These are phyloP conservation scores for Tamias sibiricus DNA, from an alignment of 2,113 vertebrate genomes.

Conservation along the genomic window DNA sequence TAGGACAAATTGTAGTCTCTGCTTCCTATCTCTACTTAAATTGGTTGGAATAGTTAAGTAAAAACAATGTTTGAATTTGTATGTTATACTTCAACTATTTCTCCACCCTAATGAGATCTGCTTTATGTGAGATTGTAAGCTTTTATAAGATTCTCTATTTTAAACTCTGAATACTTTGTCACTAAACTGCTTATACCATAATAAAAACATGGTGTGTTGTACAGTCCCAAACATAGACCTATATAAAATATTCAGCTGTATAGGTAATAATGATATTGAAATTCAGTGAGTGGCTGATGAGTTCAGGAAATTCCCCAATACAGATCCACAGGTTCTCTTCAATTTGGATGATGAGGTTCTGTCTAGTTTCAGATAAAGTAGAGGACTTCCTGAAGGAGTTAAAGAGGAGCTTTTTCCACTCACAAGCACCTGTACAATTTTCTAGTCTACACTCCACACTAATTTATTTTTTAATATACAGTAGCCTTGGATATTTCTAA, in stretches of 20 bases:
- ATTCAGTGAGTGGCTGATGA: neutral
- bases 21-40: neutral
- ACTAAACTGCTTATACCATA: neutral
- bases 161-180: neutral
- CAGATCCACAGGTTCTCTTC: neutral
- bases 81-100: neutral
- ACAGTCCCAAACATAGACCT: neutral
- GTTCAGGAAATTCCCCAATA: neutral
- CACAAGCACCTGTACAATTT: neutral
- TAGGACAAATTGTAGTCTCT: neutral
- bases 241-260: neutral
- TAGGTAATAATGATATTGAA: neutral
- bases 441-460: neutral
- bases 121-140: neutral
- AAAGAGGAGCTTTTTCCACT: neutral
- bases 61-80: neutral
- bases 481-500: neutral
- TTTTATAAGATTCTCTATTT: neutral
- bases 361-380: neutral
- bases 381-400: slow-evolving; percentile 4
- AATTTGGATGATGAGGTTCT: neutral
- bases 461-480: neutral
- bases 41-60: too few species aligned
- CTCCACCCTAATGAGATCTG: neutral
- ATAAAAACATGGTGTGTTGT: neutral